phyloP scores from a whole-genome alignment of 2,113 vertebrate species.

The Gopherus flavomarginatus region DNA sequence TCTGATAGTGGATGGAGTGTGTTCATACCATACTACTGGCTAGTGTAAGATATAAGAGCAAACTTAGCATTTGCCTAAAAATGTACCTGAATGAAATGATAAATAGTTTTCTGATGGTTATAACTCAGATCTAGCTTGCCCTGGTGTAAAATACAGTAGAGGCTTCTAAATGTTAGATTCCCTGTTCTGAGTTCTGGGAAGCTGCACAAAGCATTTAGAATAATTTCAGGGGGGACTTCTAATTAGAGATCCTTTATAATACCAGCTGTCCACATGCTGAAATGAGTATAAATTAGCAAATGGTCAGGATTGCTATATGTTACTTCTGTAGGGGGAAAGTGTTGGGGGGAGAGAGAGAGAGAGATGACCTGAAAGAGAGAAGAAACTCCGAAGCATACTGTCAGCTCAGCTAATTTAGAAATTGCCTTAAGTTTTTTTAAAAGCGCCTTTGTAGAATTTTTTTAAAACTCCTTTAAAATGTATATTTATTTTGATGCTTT shows the following conservation, averaged over 20 bases:
- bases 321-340: not conserved
- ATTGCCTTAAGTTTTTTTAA: not conserved
- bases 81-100: not conserved
- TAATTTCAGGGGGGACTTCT: not conserved
- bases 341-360: not conserved
- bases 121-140: not conserved
- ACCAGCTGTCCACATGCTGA: not conserved
- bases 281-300: constrained; percentile 16
- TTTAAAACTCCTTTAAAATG: not conserved
- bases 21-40: not conserved
- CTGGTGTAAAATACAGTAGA: not conserved
- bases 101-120: not conserved
- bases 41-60: not conserved
- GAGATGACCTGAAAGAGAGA: not conserved
- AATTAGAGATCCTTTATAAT: constrained; percentile 12
- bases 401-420: not conserved
- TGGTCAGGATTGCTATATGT: not conserved
- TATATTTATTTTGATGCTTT: not conserved
- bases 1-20: not conserved
- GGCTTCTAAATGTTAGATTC: not conserved
- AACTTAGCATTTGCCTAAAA: not conserved
- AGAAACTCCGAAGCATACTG: not conserved
- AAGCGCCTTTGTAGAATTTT: not conserved
- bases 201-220: constrained; percentile 5
- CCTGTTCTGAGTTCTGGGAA: not conserved